Base-by-base conservation (phyloP, 1,140 invertebrate species). In the Heliconius eleuchia region DNA sequence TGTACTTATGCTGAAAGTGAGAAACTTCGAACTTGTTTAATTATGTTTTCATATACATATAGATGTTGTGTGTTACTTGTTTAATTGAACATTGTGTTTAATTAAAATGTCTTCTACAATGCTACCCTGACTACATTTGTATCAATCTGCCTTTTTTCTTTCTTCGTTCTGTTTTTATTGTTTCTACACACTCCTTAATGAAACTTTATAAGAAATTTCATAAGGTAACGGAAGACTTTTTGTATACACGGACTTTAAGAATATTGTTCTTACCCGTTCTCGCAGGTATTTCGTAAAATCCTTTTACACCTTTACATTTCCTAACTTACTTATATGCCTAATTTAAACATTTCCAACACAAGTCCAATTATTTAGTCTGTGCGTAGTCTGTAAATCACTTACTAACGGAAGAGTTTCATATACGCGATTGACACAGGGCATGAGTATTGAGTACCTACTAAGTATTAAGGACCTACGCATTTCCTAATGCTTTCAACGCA, bases 401-500 rank as follows among this genome's bases (percentile, higher is more conserved):
- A 23, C 1, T 57, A 23, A 57, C n/a, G 55, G 8, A 57, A 57
- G 13, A 55, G 55, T 57, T 57, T n/a, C n/a, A 57, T 66, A 30
- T 30, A 66, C 60, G 5, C n/a, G 13, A 9, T 27, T 66, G 2
- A 30, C 57, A 27, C 9, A 66, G 23, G 23, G 23, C 27, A 30
- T 66, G 60, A 66, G 23, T 66, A 72, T 13, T 66, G 23, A 6
- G 60, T 66, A 72, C 71, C 71, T 66, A 72, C 37, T 42, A 23
- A 23, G 23, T 23, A 72, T 73, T 50, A 50, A 34, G 72, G 39
- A 39, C 39, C 72, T 46, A 73, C 72, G 72, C 23, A 50, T 50
- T 73, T 50, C 72, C 72, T 78, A 34, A 73, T 76, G 37, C 73
- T 70, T 72, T 71, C 19, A 50, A 37, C 76, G 60, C 37, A 39